Percentiles rank a stretch among this genome's conserved stretches.
Conservation (phyloP, 1,140 invertebrate genomes). For the Pristionchus pacificus region DNA sequence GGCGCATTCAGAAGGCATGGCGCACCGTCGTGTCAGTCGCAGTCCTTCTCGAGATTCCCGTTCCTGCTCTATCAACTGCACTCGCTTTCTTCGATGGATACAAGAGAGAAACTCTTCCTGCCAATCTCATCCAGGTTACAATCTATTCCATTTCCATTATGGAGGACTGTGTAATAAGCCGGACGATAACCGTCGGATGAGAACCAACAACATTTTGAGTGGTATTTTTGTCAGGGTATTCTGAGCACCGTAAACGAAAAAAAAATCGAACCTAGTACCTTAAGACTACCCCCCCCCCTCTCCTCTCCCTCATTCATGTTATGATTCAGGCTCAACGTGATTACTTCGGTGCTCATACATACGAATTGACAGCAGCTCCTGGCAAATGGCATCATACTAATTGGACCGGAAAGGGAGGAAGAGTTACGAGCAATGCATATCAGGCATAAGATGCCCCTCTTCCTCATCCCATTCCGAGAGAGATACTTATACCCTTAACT, state of each 20-base stretch:
- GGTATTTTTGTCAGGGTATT: too few species aligned
- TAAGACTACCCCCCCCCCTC: too few species aligned
- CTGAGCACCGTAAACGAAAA: too few species aligned
- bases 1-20: constrained; percentile 61
- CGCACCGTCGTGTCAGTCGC: constrained; percentile 64
- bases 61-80: constrained; percentile 84
- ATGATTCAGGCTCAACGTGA: constrained; percentile 96
- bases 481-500: too few species aligned
- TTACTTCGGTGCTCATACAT: constrained; percentile 98
- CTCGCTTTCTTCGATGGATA: constrained; percentile 96
- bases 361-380: constrained; percentile 79
- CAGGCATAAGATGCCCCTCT: constrained; percentile 78
- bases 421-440: constrained; percentile 90
- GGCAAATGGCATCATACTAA: constrained; percentile 92
- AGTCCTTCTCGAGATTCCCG: constrained; percentile 76
- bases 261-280: too few species aligned
- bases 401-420: constrained; percentile 96
- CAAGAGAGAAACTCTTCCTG: constrained; percentile 73
- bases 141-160: not conserved
- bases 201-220: too few species aligned
- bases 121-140: constrained; percentile 79
- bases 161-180: too few species aligned
- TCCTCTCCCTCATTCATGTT: too few species aligned
- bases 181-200: too few species aligned
- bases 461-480: too few species aligned